phyloP scores from a whole-genome alignment of 2,888 invertebrate genomes.

The Drosophila setosimentum region DNA sequence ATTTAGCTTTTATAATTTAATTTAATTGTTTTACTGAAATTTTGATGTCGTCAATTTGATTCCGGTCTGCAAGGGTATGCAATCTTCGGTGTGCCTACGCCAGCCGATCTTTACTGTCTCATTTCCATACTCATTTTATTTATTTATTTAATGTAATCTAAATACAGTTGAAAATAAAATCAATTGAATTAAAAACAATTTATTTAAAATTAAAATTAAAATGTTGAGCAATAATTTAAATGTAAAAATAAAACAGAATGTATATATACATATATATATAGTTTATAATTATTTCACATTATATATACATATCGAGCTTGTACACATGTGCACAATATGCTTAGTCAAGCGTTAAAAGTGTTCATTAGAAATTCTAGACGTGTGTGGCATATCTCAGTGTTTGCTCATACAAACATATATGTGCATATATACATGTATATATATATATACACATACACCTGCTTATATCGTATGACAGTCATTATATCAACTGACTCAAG shows the following conservation, averaged over 20 bases:
- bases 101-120: neutral
- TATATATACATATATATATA: neutral
- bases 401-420: neutral
- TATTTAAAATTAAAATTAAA: neutral
- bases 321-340: conserved; percentile 1
- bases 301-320: neutral
- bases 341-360: conserved; percentile 12
- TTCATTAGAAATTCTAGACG: conserved; percentile 26
- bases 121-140: neutral
- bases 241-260: neutral
- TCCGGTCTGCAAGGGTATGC: neutral
- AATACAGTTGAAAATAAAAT: neutral
- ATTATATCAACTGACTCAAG: conserved; percentile 48
- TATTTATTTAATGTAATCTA: neutral
- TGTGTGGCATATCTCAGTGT: neutral
- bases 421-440: neutral
- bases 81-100: neutral
- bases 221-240: neutral
- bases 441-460: neutral
- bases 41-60: neutral
- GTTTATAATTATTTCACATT: conserved; percentile 2
- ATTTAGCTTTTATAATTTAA: neutral
- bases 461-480: conserved; percentile 38
- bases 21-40: neutral
- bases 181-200: neutral